Evolutionary conservation across 2,888 invertebrate genomes (phyloP).

Genomic region (Ochlodes sylvanus): DNA sequence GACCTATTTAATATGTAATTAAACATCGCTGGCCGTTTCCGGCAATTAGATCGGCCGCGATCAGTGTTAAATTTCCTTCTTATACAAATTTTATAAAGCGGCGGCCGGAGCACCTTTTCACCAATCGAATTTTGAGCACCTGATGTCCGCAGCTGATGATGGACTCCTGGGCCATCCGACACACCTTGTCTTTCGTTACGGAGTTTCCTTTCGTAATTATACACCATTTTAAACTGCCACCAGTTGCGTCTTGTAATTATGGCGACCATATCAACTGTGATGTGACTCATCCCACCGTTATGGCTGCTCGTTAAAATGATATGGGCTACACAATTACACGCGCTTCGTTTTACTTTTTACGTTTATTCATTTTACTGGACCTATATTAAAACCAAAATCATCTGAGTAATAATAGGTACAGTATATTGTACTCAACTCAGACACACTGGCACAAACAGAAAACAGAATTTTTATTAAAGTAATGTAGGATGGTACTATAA

Average conservation of each 20-base stretch:
- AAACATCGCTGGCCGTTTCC: conserved; percentile 70
- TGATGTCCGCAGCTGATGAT: conserved; percentile 71
- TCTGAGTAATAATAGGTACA: too few relatives aligned
- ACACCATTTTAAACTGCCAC: conserved; percentile 53
- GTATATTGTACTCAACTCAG: too few relatives aligned
- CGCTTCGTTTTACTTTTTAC: conserved; percentile 1
- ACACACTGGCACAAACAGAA: too few relatives aligned
- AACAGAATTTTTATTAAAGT: too few relatives aligned
- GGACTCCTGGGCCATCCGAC: conserved; percentile 50
- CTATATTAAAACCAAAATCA: too few relatives aligned
- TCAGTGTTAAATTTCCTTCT: conserved; percentile 61
- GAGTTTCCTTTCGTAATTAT: conserved; percentile 73
- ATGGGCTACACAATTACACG: conserved; percentile 4
- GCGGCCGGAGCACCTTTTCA: conserved; percentile 68
- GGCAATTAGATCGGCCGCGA: conserved; percentile 66
- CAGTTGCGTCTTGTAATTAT: conserved; percentile 32
- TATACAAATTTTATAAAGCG: conserved; percentile 60
- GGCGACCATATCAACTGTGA: conserved; percentile 28
- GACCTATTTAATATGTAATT: conserved; percentile 76
- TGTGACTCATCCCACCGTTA: conserved; percentile 25
- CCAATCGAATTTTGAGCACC: conserved; percentile 72
- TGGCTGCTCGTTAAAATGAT: conserved; percentile 6
- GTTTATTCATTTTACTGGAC: neutral
- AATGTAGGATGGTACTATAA: too few relatives aligned
- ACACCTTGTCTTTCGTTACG: conserved; percentile 77